Conservation (phyloP, 2,797 vertebrate species). For the Pteropus rufus region DNA sequence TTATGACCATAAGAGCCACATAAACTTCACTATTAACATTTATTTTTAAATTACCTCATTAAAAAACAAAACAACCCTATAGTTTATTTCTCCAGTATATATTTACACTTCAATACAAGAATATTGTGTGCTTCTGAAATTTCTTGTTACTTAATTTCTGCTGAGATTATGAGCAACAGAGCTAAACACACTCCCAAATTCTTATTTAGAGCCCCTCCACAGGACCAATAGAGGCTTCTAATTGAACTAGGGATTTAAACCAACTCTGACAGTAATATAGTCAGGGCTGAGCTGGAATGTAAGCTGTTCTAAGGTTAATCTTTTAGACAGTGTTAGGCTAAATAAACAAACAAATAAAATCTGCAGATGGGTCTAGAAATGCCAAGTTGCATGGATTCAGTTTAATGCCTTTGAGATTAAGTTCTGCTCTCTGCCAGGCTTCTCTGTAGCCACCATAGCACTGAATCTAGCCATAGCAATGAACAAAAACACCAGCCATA, state of each 20-base stretch:
- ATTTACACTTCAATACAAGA: background rate
- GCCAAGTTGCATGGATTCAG: background rate
- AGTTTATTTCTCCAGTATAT: background rate
- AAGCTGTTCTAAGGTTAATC: background rate
- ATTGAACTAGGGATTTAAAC: background rate
- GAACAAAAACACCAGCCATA: background rate
- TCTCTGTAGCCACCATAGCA: background rate
- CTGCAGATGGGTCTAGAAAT: background rate
- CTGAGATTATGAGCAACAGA: background rate
- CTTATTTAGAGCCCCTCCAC: background rate
- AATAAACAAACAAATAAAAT: background rate
- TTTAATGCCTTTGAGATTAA: background rate
- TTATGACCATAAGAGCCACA: background rate
- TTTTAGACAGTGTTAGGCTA: background rate
- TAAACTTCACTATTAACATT: background rate
- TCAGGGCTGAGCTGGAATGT: background rate
- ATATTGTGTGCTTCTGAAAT: conserved; percentile 11
- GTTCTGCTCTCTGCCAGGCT: background rate
- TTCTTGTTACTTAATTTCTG: background rate
- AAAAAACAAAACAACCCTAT: background rate
- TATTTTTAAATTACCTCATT: conserved; percentile 11
- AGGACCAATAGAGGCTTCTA: background rate
- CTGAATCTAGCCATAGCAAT: background rate
- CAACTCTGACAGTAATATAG: background rate
- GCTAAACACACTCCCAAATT: background rate